Base-by-base conservation (phyloP, 2,113 vertebrate species). In the Bungarus multicinctus region DNA sequence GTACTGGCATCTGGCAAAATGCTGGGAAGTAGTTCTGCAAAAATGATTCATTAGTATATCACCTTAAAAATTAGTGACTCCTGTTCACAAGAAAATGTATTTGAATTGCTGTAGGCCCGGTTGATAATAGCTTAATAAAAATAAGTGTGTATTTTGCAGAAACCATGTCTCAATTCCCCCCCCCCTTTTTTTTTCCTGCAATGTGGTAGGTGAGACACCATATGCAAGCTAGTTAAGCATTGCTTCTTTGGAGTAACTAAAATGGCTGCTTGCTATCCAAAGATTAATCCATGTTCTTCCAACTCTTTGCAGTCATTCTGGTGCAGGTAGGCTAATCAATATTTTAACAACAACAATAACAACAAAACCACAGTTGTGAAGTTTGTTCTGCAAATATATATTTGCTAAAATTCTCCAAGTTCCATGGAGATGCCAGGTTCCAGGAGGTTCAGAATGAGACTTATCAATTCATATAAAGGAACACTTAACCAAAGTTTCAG, bases 231-330 rank as follows among this genome's bases (percentile, higher is more conserved):
- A 7, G 52, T 89, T 6, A 85, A 87, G 11, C 45, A 25, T 85
- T 22, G 20, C 60, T 81, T 57, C 3, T 93, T 60, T 86, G 27
- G 47, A 64, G 45, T 87, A 47, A 90, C 90, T 30, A 85, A 90
- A 93, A 93, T 93, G 89, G 87, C 87, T 93, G 47, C 88, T 64
- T 94, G n/a, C 43, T 92, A 53, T 85, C 89, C 91, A 93, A 93
- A 94, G 39, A 12, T 91, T 90, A 85, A 58, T 85, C 89, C 93
- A 89, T 69, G 55, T 93, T 93, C 55, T 93, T 16, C n/a, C 89
- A 87, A n/a, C 55, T 60, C 30, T 52, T 93, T 87, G 45, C 45
- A 86, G 45, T 53, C 81, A 90, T 58, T 53, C 89, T 87, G 55
- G 94, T 86, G 53, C 45, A 69, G 87, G 53, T 91, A 90, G 89